Evolutionary conservation across 2,797 vertebrate genomes (phyloP), one percentile per base, ranked within the genome.

Genomic region (Malurus leucopterus): DNA sequence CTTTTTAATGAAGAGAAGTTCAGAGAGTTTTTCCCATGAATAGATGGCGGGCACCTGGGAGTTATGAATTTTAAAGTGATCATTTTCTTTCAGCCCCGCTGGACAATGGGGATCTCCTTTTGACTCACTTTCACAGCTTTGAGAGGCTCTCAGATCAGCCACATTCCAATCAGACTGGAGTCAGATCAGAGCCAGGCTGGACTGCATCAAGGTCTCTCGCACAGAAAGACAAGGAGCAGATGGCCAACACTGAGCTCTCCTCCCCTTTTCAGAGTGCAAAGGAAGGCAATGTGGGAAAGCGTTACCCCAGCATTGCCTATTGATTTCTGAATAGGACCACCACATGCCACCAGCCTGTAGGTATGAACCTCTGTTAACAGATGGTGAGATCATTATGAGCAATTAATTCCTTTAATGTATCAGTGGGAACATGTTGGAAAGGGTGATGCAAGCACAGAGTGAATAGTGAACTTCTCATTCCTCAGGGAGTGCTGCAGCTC

Each of bases 361-460:
- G 98, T 99, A 98, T 97, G 98, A 98, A 98, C 98, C 98, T 98
- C 98, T 97, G 96, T 97, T 97, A 98, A 98, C 99, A 99, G 99
- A 99, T 99, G 99, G 98, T 98, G 98, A 98, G 98, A 99, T 99
- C 99, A 99, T 99, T 99, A 98, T 98, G 97, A 99, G 98, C 98
- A 99, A 99, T 99, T 99, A 99, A 99, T 99, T 99, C 98, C 98
- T 98, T 98, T 98, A 99, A 98, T 98, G 98, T 98, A 98, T 98
- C 98, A 98, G 98, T 98, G 98, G 98, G 98, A 98, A 99, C 98
- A 98, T 98, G 98, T 98, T 98, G 98, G 98, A 98, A 96, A 98
- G 98, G 97, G 97, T 98, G 98, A 98, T 98, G 97, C 98, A 98
- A 98, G 97, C 94, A 83, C 72, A 51, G 95, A 96, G 95, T 97